phyloP scores from a whole-genome alignment of 2,113 vertebrate species.

The Pyrgilauda ruficollis region DNA sequence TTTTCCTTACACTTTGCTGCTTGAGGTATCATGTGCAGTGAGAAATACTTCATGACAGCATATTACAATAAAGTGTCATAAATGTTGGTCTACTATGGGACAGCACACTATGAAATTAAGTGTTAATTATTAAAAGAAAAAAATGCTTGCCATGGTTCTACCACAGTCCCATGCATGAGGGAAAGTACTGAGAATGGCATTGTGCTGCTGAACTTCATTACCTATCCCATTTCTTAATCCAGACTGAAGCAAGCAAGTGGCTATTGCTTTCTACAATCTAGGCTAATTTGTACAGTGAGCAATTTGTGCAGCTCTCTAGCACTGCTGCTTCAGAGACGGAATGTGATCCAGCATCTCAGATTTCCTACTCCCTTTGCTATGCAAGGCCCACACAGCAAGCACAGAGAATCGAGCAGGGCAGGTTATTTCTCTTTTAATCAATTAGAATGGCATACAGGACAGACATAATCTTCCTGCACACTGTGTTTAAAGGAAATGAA shows the following conservation, averaged over 20 bases:
- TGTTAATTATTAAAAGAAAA: background rate
- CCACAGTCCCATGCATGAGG: background rate
- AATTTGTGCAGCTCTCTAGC: background rate
- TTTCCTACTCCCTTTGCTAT: background rate
- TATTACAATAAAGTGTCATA: background rate
- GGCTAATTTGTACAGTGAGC: background rate
- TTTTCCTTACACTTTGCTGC: background rate
- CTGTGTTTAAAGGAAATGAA: slow-evolving; percentile 6
- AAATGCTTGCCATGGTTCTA: background rate
- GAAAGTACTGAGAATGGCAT: background rate
- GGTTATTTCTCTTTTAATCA: slow-evolving; percentile 6
- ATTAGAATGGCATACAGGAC: background rate
- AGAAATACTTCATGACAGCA: background rate
- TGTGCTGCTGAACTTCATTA: background rate
- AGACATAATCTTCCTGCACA: background rate
- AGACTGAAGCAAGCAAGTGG: background rate
- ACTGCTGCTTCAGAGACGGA: background rate
- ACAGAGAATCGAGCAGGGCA: background rate
- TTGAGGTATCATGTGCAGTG: background rate
- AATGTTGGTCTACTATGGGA: background rate
- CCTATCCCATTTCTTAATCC: background rate
- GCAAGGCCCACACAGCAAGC: background rate
- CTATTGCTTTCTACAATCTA: background rate
- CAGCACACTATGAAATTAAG: background rate
- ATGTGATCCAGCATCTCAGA: background rate